Percentiles rank a stretch among this genome's conserved stretches.
Conservation (phyloP, 92 coral and sea anemone species). For the Parazoanthus darwini region DNA sequence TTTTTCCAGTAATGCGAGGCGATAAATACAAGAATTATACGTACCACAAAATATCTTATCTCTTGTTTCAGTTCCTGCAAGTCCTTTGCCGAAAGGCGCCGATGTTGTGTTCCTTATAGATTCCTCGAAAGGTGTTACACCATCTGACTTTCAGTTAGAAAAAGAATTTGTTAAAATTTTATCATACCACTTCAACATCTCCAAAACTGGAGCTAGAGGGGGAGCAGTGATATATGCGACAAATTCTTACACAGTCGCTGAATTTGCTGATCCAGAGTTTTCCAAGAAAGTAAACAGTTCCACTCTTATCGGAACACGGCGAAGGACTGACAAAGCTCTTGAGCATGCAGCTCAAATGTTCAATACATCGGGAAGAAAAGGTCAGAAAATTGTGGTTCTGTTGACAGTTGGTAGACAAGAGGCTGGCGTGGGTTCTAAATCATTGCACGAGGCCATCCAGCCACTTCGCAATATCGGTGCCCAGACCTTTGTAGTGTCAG, state of each 20-base stretch:
- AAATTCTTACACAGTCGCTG: constrained; percentile 7
- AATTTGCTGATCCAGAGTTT: constrained; percentile 13
- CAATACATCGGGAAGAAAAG: constrained; percentile 40
- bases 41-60: background rate
- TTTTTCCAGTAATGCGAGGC: no score
- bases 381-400: constrained; percentile 50
- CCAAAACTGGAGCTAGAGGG: constrained; percentile 4
- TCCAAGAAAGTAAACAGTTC: constrained; percentile 12
- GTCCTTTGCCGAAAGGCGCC: constrained; percentile 33
- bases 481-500: constrained; percentile 52
- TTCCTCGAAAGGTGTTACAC: constrained; percentile 25
- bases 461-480: constrained; percentile 51
- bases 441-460: constrained; percentile 44
- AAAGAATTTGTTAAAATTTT: constrained; percentile 32
- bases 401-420: constrained; percentile 52
- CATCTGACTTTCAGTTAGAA: constrained; percentile 29
- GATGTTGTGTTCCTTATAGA: constrained; percentile 40
- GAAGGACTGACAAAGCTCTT: constrained; percentile 37
- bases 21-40: no score
- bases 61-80: constrained; percentile 1
- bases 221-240: constrained; percentile 30
- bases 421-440: constrained; percentile 31
- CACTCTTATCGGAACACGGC: constrained; percentile 12
- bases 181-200: constrained; percentile 29
- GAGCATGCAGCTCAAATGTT: constrained; percentile 25